phyloP scores from a whole-genome alignment of 2,113 vertebrate genomes.

The Gnathonemus longibarbis region DNA sequence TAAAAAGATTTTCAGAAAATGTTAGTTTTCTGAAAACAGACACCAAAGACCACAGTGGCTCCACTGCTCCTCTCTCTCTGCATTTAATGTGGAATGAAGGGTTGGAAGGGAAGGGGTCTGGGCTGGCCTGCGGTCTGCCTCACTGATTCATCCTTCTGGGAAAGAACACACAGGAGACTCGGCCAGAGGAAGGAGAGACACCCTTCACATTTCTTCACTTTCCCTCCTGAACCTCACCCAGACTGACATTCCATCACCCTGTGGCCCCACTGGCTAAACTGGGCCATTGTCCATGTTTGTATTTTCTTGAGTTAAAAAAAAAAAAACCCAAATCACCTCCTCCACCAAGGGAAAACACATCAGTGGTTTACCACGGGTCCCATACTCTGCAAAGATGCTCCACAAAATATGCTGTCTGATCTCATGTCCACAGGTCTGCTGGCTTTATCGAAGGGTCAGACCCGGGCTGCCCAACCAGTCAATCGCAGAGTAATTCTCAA shows the following conservation, averaged over 20 bases:
- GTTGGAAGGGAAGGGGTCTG: constrained; percentile 43
- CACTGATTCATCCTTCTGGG: constrained; percentile 59
- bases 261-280: neutral
- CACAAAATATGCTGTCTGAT: neutral
- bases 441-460: neutral
- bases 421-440: neutral
- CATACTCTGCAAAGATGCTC: neutral
- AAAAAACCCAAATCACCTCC: neutral
- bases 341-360: neutral
- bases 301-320: neutral
- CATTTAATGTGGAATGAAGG: constrained; percentile 35
- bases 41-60: too few species aligned
- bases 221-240: constrained; percentile 7
- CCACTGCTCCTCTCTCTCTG: constrained; percentile 14
- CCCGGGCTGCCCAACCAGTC: too few species aligned
- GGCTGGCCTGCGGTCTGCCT: constrained; percentile 45
- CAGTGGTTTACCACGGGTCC: neutral
- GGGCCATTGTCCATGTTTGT: neutral
- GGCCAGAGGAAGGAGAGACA: constrained; percentile 31
- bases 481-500: too few species aligned
- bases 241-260: neutral
- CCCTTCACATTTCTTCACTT: constrained; percentile 24
- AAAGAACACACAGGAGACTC: constrained; percentile 37
- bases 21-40: too few species aligned
- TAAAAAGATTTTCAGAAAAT: too few species aligned